phyloP scores from a whole-genome alignment of 2,888 invertebrate species.

The Acleris literana region DNA sequence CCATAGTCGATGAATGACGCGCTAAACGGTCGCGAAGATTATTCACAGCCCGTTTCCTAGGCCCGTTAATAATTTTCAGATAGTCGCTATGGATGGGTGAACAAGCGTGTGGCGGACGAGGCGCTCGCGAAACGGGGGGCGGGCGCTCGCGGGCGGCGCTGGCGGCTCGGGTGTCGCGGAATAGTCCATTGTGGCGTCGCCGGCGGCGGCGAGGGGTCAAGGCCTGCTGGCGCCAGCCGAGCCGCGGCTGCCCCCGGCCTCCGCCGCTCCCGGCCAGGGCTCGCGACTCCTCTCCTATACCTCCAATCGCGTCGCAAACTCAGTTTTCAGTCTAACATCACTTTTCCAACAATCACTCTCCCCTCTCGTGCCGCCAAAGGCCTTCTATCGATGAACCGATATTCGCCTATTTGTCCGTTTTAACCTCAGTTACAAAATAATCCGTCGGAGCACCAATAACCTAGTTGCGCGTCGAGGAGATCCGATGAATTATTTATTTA shows the following conservation, averaged over 20 bases:
- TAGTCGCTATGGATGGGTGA: background rate
- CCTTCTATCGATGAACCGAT: constrained; percentile 23
- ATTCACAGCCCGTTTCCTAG: background rate
- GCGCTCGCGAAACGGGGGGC: constrained; percentile 42
- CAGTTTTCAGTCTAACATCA: too few relatives aligned
- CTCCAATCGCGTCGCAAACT: background rate
- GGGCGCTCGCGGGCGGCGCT: constrained; percentile 59
- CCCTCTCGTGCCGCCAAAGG: constrained; percentile 22
- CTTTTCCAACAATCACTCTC: constrained; percentile 15
- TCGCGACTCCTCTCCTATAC: background rate
- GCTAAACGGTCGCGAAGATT: constrained; percentile 16
- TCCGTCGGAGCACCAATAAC: constrained; percentile 32
- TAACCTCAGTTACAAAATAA: constrained; percentile 37
- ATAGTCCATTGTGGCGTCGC: constrained; percentile 65
- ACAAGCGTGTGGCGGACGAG: constrained; percentile 25
- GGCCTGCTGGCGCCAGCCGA: constrained; percentile 74
- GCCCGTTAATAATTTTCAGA: constrained; percentile 1
- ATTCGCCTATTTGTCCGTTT: constrained; percentile 29
- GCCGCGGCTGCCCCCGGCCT: constrained; percentile 37
- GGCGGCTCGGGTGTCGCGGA: constrained; percentile 70
- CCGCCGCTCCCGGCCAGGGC: background rate
- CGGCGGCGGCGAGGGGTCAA: constrained; percentile 68
- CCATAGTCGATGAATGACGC: constrained; percentile 4
- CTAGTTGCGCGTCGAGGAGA: constrained; percentile 32
- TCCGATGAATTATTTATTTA: constrained; percentile 37